Conservation (phyloP, 2,888 invertebrate species). For the Dasypolia templi region DNA sequence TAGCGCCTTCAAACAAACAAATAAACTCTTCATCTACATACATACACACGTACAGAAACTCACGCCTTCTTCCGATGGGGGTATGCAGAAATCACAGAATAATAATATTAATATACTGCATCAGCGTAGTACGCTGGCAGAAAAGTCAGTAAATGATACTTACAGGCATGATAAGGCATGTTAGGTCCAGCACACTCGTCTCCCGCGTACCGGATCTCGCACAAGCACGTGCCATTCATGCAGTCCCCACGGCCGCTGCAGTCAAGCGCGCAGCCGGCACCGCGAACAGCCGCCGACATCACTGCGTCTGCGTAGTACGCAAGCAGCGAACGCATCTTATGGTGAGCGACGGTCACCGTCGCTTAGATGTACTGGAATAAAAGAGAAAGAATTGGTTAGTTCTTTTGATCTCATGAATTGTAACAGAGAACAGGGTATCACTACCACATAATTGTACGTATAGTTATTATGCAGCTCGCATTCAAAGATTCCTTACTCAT, state of each 20-base stretch:
- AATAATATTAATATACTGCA: no score
- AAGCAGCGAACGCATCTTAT: slow-evolving; percentile 87
- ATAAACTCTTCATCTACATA: no score
- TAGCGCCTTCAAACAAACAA: no score
- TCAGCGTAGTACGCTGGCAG: background rate
- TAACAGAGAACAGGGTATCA: no score
- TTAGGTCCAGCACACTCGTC: slow-evolving; percentile 96
- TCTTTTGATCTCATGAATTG: background rate
- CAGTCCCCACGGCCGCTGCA: slow-evolving; percentile 98
- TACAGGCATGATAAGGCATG: slow-evolving; percentile 91
- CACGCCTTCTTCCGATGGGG: no score
- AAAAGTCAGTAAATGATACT: slow-evolving; percentile 55
- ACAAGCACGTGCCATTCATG: slow-evolving; percentile 97
- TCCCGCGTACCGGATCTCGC: slow-evolving; percentile 96
- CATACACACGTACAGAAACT: no score
- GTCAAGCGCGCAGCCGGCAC: slow-evolving; percentile 92
- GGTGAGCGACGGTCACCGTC: slow-evolving; percentile 79
- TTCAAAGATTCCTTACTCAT: background rate
- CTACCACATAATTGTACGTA: no score
- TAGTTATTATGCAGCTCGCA: no score
- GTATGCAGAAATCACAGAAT: no score
- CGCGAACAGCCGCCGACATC: slow-evolving; percentile 83
- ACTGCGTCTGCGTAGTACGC: slow-evolving; percentile 88
- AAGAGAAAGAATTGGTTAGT: slow-evolving; percentile 24
- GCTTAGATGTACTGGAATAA: slow-evolving; percentile 75